Conservation (phyloP, 2,113 vertebrate species). For the Rhombomys opimus region DNA sequence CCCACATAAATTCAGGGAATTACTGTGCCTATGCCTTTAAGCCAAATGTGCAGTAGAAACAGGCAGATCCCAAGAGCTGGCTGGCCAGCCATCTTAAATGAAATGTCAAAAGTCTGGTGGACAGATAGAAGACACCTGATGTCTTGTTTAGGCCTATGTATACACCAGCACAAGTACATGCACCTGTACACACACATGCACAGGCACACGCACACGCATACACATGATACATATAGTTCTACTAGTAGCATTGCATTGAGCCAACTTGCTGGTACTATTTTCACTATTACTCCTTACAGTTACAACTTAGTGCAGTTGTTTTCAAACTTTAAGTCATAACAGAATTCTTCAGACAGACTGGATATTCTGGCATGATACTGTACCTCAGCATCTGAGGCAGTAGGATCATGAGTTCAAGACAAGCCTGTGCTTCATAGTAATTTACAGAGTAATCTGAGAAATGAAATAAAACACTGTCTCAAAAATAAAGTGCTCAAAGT, state of each 20-base stretch:
- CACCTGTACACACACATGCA: not conserved
- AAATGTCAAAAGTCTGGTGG: not conserved
- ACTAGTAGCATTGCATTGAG: not conserved
- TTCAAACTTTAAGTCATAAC: not conserved
- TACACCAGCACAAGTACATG: not conserved
- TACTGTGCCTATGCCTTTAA: not conserved
- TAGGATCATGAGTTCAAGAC: not conserved
- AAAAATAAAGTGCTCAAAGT: conserved; percentile 1
- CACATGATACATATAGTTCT: not conserved
- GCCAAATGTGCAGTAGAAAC: not conserved
- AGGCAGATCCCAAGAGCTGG: not conserved
- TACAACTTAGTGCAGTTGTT: not conserved
- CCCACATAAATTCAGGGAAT: not conserved
- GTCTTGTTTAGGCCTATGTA: not conserved
- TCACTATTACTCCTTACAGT: not conserved
- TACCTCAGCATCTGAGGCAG: not conserved
- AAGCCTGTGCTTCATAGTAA: no score
- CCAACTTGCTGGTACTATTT: not conserved
- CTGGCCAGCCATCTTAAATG: not conserved
- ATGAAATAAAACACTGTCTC: not conserved
- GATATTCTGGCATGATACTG: not conserved
- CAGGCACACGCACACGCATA: not conserved
- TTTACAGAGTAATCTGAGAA: not conserved
- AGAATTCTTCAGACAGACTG: not conserved
- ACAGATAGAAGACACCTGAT: not conserved